Evolutionary conservation across 2,113 vertebrate species (phyloP).

Genomic region (Rynchops niger): DNA sequence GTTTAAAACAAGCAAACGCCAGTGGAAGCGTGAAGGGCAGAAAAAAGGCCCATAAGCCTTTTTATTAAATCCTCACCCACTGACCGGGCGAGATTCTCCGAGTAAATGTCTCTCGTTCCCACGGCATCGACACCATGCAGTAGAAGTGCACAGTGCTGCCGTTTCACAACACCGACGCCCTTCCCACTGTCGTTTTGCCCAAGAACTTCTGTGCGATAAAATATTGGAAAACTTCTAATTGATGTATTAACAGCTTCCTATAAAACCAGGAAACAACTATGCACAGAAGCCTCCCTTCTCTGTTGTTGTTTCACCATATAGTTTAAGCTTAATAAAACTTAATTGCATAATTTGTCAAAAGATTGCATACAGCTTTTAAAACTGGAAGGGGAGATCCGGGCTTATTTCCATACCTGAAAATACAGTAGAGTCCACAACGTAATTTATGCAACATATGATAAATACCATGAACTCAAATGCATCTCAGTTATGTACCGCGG

Average conservation of each 20-base stretch:
- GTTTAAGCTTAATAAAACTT: background rate
- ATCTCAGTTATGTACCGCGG: background rate
- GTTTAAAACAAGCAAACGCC: accelerated
- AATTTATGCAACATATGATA: background rate
- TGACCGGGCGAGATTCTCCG: accelerated
- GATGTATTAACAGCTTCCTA: background rate
- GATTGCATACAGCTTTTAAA: background rate
- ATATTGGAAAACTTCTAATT: background rate
- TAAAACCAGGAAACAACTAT: background rate
- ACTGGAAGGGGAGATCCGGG: background rate
- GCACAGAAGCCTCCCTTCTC: background rate
- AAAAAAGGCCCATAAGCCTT: background rate
- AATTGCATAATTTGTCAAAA: background rate
- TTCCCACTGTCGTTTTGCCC: background rate
- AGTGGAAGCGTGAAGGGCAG: background rate
- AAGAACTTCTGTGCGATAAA: background rate
- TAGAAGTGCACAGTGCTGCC: accelerated
- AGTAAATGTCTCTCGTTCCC: background rate
- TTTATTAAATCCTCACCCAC: background rate
- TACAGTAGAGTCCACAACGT: background rate
- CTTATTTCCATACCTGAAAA: background rate
- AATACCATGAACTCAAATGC: background rate
- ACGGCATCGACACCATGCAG: accelerated
- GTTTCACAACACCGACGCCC: background rate
- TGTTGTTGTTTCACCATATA: background rate